Evolutionary conservation across 1,140 invertebrate genomes (phyloP), one percentile per base, ranked within the genome.

Genomic region (Lepidurus couesii): DNA sequence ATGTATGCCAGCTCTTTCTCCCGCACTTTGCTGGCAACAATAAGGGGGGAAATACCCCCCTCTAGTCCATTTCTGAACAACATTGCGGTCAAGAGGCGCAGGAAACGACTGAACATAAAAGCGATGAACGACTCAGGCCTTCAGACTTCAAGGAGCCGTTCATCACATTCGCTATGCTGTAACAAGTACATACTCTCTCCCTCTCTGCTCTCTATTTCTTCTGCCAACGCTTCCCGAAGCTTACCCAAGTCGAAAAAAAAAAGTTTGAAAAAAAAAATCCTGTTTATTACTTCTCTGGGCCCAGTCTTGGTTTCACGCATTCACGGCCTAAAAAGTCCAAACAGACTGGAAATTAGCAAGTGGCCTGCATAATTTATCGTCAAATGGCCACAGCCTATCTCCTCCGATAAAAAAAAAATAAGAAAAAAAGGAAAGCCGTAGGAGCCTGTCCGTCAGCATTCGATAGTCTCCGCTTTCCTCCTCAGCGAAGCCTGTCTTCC

Each of bases 81-180:
- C 53, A 21, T 65, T 65, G 53, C 53, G 53, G 53, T 65, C 53
- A 65, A 65, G 53, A 65, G 53, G 53, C 53, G 53, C 53, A 65
- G 53, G 53, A 65, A 65, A 65, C 53, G 53, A 65, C 53, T 65
- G 53, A 65, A 65, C 53, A 65, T 65, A 65, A 65, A 65, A 65
- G 53, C 53, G 53, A 65, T 65, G 53, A 65, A 65, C 53, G 53
- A 65, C 53, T 16, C 53, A 65, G 53, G 53, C 53, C 53, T 65
- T 65, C 53, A 65, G 53, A 65, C 53, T 65, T 21, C 8, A 13
- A 65, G 53, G 53, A 65, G 53, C 53, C 53, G 53, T 65, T 65
- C 53, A 65, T 65, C 53, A 65, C 53, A 65, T 65, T 65, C 53
- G 53, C 53, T 21, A 65, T 65, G 53, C 53, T 65, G 53, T 65